These are phyloP conservation scores for Dascyllus trimaculatus DNA, from an alignment of 2,113 vertebrate species.

Conservation along the genomic window DNA sequence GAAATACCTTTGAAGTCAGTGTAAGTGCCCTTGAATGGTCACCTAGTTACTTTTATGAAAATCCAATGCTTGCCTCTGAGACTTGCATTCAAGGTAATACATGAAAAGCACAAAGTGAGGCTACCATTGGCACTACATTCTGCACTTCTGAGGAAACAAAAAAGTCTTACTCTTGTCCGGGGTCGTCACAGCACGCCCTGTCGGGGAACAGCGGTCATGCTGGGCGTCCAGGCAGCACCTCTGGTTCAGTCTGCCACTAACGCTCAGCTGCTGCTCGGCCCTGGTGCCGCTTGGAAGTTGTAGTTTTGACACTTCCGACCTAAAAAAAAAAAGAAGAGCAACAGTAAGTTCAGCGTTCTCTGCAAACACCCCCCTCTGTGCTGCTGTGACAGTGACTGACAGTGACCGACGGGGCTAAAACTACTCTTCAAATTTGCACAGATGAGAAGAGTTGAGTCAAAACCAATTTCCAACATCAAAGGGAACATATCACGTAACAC, in stretches of 20 bases:
- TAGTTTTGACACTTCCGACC: slow-evolving; percentile 76
- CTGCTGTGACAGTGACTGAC: slow-evolving; percentile 10
- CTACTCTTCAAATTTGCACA: slow-evolving; percentile 29
- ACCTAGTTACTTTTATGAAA: no score
- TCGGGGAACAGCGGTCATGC: slow-evolving; percentile 77
- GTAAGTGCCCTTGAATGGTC: no score
- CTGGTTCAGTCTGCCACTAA: not conserved
- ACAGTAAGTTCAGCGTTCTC: not conserved
- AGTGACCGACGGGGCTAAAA: slow-evolving; percentile 19
- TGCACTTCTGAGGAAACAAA: not conserved
- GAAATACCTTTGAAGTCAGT: not conserved
- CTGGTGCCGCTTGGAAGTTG: slow-evolving; percentile 51
- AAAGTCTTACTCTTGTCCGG: slow-evolving; percentile 82
- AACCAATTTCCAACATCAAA: slow-evolving; percentile 69
- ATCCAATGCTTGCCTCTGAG: no score
- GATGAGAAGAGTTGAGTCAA: slow-evolving; percentile 37
- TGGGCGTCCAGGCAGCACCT: slow-evolving; percentile 67
- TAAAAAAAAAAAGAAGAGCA: slow-evolving; percentile 73
- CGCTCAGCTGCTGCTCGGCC: slow-evolving; percentile 48
- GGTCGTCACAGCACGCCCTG: slow-evolving; percentile 77
- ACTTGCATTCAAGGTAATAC: no score
- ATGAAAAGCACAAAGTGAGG: not conserved
- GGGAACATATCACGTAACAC: slow-evolving; percentile 70
- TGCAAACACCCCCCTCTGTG: not conserved
- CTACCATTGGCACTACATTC: not conserved